Evolutionary conservation across 2,113 vertebrate genomes (phyloP).

Genomic region (Morone chrysops): DNA sequence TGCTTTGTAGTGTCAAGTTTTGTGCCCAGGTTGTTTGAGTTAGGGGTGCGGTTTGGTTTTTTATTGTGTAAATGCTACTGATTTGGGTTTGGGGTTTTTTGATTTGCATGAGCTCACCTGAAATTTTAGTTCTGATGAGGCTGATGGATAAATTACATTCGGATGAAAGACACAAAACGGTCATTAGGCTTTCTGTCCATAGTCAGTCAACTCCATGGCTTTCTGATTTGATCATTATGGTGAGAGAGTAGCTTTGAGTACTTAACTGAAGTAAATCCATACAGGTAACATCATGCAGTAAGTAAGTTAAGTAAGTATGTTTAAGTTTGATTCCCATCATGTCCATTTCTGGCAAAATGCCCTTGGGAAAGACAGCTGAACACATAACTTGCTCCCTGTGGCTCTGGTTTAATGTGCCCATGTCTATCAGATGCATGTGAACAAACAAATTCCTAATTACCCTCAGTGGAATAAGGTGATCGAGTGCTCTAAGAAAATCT

Average conservation of each 20-base stretch:
- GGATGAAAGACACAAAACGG: neutral
- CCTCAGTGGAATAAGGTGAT: constrained; percentile 53
- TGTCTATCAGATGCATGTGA: constrained; percentile 51
- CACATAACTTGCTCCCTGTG: constrained; percentile 20
- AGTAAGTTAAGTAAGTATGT: neutral
- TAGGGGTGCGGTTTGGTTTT: no score
- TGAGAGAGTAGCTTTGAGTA: constrained; percentile 28
- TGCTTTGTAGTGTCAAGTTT: neutral
- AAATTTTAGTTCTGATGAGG: neutral
- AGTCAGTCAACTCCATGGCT: neutral
- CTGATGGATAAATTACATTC: neutral
- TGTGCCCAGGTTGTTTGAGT: neutral
- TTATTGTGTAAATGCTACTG: neutral
- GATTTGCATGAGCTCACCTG: neutral
- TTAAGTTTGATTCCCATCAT: constrained; percentile 26
- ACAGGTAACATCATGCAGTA: neutral
- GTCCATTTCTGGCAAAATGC: constrained; percentile 23
- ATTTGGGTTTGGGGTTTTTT: neutral
- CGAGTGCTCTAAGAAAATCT: constrained; percentile 41
- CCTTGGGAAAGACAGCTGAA: constrained; percentile 34
- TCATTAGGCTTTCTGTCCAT: constrained; percentile 3
- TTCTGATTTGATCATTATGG: constrained; percentile 7
- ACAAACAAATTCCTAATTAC: constrained; percentile 64
- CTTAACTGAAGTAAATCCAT: constrained; percentile 40
- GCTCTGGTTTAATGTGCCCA: constrained; percentile 47